Percentiles rank a stretch among this genome's conserved stretches.
phyloP scores from a whole-genome alignment of 2,888 invertebrate species.

The Sphaerophoria rueppellii region DNA sequence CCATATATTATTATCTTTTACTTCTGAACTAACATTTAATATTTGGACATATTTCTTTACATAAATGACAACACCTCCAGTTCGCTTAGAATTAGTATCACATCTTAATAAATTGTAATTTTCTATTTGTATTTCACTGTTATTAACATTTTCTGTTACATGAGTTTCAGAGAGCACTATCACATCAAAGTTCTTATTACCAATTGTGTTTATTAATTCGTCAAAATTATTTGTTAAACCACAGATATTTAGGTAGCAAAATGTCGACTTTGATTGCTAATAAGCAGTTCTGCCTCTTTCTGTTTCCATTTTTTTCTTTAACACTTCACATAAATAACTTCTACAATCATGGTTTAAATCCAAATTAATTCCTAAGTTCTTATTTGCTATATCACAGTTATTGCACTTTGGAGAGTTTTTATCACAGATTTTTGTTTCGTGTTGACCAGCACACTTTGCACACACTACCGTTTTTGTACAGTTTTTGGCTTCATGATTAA shows the following conservation, averaged over 20 bases:
- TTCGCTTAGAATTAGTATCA: neutral
- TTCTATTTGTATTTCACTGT: neutral
- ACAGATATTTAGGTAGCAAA: neutral
- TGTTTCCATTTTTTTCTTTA: neutral
- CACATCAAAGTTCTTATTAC: neutral
- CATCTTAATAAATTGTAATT: slow-evolving; percentile 2
- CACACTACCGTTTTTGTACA: neutral
- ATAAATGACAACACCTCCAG: neutral
- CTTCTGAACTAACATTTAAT: neutral
- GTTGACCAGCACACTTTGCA: slow-evolving; percentile 6
- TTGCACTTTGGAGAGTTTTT: neutral
- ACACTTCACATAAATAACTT: neutral
- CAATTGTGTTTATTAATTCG: neutral
- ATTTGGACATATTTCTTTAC: neutral
- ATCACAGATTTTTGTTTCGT: neutral
- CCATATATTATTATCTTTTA: neutral
- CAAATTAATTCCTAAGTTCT: neutral
- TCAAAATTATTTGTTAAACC: neutral
- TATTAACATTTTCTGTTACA: neutral
- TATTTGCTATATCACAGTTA: slow-evolving; percentile 7
- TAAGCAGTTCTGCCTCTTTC: neutral
- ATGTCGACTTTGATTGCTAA: neutral
- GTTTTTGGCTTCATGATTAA: slow-evolving; percentile 8
- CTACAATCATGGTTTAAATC: neutral
- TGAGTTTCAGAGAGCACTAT: neutral